Percentiles rank a stretch among this genome's conserved stretches.
Evolutionary conservation across 1,140 invertebrate species (phyloP).

Genomic region (Conus ventricosus): DNA sequence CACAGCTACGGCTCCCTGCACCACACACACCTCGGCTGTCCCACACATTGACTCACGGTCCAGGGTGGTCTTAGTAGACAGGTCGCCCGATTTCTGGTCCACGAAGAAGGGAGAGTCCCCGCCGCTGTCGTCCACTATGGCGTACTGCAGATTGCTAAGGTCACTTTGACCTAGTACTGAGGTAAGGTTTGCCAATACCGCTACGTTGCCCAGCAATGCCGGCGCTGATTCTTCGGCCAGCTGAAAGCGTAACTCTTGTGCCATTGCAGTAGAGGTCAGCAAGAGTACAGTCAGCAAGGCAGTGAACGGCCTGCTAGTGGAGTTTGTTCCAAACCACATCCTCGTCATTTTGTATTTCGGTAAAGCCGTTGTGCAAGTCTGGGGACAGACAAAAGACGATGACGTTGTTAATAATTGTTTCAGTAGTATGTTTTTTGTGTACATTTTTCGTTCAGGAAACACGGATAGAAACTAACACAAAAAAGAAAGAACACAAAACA

Average conservation of each 20-base stretch:
- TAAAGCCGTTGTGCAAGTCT: neutral
- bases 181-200: conserved; percentile 1
- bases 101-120: conserved; percentile 40
- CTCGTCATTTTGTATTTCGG: neutral
- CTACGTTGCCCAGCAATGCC: conserved; percentile 33
- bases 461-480: no score
- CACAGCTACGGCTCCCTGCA: conserved; percentile 43
- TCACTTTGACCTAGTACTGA: neutral
- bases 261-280: neutral
- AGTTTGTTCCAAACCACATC: neutral
- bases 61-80: conserved; percentile 38
- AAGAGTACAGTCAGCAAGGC: neutral
- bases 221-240: conserved; percentile 21
- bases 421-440: no score
- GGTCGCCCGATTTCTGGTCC: conserved; percentile 39
- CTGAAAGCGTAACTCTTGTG: neutral
- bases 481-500: no score
- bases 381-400: neutral
- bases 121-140: neutral
- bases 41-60: conserved; percentile 54
- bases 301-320: neutral
- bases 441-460: no score
- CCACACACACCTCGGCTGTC: conserved; percentile 33
- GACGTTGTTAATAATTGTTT: no score
- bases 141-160: neutral